Percentiles rank a stretch among this genome's conserved stretches.
Conservation (phyloP, 2,113 vertebrate genomes). For the Nestor notabilis region DNA sequence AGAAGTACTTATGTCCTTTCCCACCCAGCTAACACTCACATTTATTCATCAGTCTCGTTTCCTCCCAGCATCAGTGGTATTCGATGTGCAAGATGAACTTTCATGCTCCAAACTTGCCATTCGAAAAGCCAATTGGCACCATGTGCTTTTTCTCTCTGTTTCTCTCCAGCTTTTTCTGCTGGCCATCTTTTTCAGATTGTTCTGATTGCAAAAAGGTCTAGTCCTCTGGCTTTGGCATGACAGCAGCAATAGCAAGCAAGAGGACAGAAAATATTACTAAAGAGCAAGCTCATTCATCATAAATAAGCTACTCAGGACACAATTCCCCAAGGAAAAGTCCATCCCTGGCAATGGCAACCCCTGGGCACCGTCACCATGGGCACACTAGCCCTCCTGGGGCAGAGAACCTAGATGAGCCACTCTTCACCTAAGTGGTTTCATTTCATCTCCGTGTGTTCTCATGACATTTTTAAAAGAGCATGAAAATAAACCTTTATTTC, state of each 20-base stretch:
- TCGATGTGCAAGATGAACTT: background rate
- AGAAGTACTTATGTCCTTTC: background rate
- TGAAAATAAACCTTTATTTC: conserved; percentile 85
- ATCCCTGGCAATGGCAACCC: background rate
- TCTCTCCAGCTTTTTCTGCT: background rate
- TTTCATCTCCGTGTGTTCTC: conserved; percentile 28
- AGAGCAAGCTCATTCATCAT: background rate
- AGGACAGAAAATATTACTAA: background rate
- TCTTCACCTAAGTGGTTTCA: background rate
- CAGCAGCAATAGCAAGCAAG: background rate
- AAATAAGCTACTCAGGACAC: background rate
- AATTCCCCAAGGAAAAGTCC: background rate
- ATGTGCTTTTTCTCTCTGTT: background rate
- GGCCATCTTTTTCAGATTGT: background rate
- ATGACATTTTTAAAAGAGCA: conserved; percentile 74
- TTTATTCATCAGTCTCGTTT: rapidly evolving
- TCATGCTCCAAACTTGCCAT: background rate
- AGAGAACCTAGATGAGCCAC: background rate
- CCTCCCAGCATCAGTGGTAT: background rate
- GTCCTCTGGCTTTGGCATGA: background rate
- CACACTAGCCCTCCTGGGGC: background rate
- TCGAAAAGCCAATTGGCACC: background rate
- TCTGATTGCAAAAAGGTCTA: background rate
- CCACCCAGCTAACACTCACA: background rate
- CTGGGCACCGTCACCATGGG: background rate